Conservation (phyloP, 2,797 vertebrate genomes). For the Taeniopygia guttata region DNA sequence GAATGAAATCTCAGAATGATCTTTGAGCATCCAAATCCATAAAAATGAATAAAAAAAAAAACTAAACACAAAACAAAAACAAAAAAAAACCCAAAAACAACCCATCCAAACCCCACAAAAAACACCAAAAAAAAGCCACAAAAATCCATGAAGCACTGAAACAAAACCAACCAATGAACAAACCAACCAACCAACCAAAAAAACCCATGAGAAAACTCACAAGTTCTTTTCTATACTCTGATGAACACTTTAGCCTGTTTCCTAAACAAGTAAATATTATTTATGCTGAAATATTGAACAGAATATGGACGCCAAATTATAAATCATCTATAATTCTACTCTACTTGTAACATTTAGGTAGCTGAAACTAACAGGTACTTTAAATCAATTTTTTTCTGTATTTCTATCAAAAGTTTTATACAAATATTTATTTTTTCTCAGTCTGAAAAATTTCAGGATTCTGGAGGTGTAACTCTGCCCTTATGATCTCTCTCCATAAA, state of each 20-base stretch:
- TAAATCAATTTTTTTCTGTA: neutral
- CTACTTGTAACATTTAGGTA: neutral
- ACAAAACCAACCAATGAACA: accelerated
- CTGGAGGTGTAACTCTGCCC: neutral
- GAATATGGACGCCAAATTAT: neutral
- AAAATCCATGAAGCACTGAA: neutral
- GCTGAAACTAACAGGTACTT: neutral
- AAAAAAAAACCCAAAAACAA: neutral
- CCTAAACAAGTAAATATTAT: neutral
- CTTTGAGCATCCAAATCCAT: neutral
- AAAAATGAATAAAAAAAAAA: neutral
- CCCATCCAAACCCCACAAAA: too few relatives aligned
- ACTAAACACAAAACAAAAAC: neutral
- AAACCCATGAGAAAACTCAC: accelerated
- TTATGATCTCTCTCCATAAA: neutral
- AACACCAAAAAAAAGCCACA: too few relatives aligned
- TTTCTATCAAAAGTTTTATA: neutral
- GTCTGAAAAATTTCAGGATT: neutral
- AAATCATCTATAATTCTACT: neutral
- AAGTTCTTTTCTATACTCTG: neutral
- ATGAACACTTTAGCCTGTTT: neutral
- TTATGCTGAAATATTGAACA: neutral
- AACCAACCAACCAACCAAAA: neutral
- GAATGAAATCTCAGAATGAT: neutral
- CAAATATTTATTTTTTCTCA: neutral